These are phyloP conservation scores for Halcyon leucocephala DNA, from an alignment of 2,797 vertebrate genomes.

Conservation along the genomic window DNA sequence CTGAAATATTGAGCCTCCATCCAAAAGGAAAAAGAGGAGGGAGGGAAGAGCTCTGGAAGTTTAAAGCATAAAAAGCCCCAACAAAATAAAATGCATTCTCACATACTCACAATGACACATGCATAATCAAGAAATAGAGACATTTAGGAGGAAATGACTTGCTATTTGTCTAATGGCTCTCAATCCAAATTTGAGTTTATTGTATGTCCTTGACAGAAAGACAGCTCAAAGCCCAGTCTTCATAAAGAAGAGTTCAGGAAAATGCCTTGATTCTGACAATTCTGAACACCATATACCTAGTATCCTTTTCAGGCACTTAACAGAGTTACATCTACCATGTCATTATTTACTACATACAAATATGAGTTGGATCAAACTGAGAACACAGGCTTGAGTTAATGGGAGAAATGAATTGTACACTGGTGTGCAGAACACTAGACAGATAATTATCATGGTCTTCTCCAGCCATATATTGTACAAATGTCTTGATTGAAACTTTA, in stretches of 20 bases:
- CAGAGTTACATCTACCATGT: not conserved
- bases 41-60: slow-evolving; percentile 6
- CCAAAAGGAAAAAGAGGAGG: slow-evolving; percentile 34
- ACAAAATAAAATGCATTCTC: slow-evolving; percentile 23
- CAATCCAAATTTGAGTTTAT: slow-evolving; percentile 32
- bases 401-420: not conserved
- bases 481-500: not conserved
- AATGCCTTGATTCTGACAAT: not conserved
- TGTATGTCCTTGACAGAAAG: slow-evolving; percentile 20
- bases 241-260: not conserved
- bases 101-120: not conserved
- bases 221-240: not conserved
- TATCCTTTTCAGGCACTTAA: not conserved
- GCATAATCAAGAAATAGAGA: slow-evolving; percentile 25
- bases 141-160: slow-evolving; percentile 44
- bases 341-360: not conserved
- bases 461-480: not conserved
- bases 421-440: not conserved
- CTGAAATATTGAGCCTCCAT: slow-evolving; percentile 46
- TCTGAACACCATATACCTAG: not conserved
- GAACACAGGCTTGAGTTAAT: not conserved
- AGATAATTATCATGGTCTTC: not conserved
- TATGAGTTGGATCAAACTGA: not conserved
- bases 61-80: slow-evolving; percentile 10
- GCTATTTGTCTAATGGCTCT: not conserved